Conservation (phyloP, 1,140 invertebrate species). For the Macrobrachium nipponense region DNA sequence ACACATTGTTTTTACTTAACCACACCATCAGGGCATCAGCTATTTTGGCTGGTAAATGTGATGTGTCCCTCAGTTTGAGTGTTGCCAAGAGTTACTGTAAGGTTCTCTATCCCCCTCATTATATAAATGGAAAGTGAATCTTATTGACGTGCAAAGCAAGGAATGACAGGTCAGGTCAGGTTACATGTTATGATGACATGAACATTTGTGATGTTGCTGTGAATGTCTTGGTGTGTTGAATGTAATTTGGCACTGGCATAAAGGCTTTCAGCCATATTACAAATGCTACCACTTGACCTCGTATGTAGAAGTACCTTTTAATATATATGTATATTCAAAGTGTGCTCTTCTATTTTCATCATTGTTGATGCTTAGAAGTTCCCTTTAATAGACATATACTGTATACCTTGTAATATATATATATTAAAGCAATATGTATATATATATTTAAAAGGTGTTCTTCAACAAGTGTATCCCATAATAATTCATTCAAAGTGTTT, state of each 20-base stretch:
- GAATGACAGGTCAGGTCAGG: constrained; percentile 43
- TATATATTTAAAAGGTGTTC: no score
- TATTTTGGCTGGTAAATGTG: constrained; percentile 25
- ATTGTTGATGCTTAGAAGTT: no score
- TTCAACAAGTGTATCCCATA: no score
- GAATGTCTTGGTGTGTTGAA: constrained; percentile 5
- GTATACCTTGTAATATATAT: no score
- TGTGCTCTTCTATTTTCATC: constrained; percentile 5
- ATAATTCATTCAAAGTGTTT: no score
- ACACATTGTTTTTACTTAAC: constrained; percentile 31
- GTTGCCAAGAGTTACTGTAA: constrained; percentile 38
- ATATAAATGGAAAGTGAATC: constrained; percentile 45
- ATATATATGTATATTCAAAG: neutral
- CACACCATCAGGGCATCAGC: constrained; percentile 41
- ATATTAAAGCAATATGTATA: no score
- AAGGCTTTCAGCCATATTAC: constrained; percentile 27
- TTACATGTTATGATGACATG: neutral
- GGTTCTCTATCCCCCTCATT: constrained; percentile 37
- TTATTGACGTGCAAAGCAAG: constrained; percentile 36
- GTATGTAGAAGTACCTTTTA: no score
- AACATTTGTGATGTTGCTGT: constrained; percentile 43
- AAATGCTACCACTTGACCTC: constrained; percentile 7
- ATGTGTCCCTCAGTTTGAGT: constrained; percentile 45
- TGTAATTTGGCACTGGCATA: neutral
- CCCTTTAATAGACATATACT: no score